Conservation (phyloP, 2,797 vertebrate genomes). For the Mareca penelope region DNA sequence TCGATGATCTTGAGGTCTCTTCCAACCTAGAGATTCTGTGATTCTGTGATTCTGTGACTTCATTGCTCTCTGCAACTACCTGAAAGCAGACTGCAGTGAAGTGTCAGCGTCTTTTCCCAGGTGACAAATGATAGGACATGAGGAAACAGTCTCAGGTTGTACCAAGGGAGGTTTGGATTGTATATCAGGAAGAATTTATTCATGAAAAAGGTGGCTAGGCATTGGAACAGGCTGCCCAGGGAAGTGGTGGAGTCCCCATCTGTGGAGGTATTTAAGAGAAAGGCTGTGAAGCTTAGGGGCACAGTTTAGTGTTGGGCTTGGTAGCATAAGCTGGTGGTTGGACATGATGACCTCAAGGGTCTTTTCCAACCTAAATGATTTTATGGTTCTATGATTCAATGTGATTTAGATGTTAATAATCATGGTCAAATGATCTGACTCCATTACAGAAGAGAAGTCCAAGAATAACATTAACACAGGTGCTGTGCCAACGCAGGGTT, state of each 20-base stretch:
- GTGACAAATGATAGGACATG: not conserved
- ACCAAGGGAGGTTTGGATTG: too few species aligned
- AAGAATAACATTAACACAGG: rapidly evolving
- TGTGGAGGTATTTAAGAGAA: not conserved
- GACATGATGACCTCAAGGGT: not conserved
- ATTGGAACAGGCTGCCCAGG: not conserved
- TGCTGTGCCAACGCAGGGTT: not conserved
- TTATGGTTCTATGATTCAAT: not conserved
- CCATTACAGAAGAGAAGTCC: not conserved
- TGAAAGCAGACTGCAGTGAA: not conserved
- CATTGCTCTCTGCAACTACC: not conserved
- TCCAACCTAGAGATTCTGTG: too few species aligned
- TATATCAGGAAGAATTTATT: not conserved
- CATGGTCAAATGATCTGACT: not conserved
- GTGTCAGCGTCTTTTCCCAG: not conserved
- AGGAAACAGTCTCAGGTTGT: not conserved
- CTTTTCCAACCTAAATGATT: not conserved
- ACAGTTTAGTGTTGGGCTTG: not conserved
- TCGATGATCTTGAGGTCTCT: too few species aligned
- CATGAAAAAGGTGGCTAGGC: not conserved
- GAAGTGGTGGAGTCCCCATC: not conserved
- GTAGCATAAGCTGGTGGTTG: not conserved
- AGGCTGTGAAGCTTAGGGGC: not conserved
- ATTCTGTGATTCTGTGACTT: too few species aligned
- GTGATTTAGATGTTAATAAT: not conserved